Evolutionary conservation across 2,113 vertebrate species (phyloP), one percentile per base, ranked within the genome.

Genomic region (Brienomyrus longianalis): DNA sequence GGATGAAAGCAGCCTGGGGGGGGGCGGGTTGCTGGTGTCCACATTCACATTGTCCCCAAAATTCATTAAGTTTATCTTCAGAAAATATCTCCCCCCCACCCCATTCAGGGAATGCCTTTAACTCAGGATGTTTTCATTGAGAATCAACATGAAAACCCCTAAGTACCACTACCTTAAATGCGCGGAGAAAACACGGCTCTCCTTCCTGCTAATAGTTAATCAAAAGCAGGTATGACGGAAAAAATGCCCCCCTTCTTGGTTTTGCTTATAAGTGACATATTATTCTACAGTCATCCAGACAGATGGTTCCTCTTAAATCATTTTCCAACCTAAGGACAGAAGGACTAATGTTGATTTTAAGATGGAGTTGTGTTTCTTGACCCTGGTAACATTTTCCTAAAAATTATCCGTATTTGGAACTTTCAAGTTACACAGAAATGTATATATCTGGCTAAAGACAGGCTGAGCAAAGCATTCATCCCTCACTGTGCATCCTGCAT

Each of bases 1-100:
- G 95, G 92, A 94, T 96, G 96, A 96, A 97, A 96, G 95, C 93
- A 92, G 96, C 97, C 95, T 87, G 0, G 35, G 56, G 96, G 96
- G 97, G 96, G 85, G 48, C 23, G 5, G 35, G 19, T 77, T 88
- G 86, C 88, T 90, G 91, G 91, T 90, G 92, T 88, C 50, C 45
- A 23, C 89, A 89, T 90, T 93, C 89, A 92, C 93, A 89, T 59
- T 90, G 35, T 62, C 74, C 74, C 86, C 59, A 43, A 31, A 47
- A 19, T 59, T 51, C 1, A 31, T n/a, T 62, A n/a, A 83, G 85
- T 90, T 89, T 89, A 92, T 90, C 93, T 92, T 85, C 87, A 88
- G 27, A 83, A 90, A 87, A 88, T n/a, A 90, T 88, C 90, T 88
- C 77, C 51, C 70, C 21, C 23, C 86, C 19, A 8, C 86, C 86